These are phyloP conservation scores for Malurus splendens DNA, from an alignment of 2,797 vertebrate genomes.

Conservation along the genomic window DNA sequence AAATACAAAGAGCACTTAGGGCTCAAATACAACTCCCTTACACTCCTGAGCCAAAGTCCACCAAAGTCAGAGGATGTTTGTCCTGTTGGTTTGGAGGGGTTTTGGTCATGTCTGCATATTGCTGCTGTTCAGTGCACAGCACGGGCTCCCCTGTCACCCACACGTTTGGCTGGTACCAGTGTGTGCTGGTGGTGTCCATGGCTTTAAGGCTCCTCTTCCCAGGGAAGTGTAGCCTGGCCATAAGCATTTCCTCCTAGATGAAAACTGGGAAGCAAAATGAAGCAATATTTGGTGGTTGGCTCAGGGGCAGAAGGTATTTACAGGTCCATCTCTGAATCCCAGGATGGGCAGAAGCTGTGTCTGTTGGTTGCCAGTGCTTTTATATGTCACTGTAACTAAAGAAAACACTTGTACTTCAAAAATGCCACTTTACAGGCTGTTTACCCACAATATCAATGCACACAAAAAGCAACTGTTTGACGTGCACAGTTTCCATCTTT, in stretches of 20 bases:
- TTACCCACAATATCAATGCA: neutral
- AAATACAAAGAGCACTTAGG: neutral
- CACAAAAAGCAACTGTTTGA: neutral
- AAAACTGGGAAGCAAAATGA: neutral
- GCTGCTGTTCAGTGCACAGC: neutral
- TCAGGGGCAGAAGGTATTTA: neutral
- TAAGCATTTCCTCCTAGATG: neutral
- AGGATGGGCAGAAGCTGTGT: neutral
- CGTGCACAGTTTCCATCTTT: neutral
- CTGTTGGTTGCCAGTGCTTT: neutral
- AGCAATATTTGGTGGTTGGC: neutral
- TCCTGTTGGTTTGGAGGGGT: neutral
- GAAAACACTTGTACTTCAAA: slow-evolving; percentile 1
- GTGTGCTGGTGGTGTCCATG: neutral
- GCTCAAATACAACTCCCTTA: neutral
- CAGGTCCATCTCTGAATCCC: neutral
- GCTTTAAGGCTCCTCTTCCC: neutral
- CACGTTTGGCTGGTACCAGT: neutral
- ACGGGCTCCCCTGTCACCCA: neutral
- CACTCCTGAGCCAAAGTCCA: neutral
- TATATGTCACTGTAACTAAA: slow-evolving; percentile 23
- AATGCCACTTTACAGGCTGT: slow-evolving; percentile 10
- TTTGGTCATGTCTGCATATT: neutral
- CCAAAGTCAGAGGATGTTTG: neutral
- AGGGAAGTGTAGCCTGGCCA: neutral